Conservation (phyloP, 2,113 vertebrate species). For the Danionella cerebrum region DNA sequence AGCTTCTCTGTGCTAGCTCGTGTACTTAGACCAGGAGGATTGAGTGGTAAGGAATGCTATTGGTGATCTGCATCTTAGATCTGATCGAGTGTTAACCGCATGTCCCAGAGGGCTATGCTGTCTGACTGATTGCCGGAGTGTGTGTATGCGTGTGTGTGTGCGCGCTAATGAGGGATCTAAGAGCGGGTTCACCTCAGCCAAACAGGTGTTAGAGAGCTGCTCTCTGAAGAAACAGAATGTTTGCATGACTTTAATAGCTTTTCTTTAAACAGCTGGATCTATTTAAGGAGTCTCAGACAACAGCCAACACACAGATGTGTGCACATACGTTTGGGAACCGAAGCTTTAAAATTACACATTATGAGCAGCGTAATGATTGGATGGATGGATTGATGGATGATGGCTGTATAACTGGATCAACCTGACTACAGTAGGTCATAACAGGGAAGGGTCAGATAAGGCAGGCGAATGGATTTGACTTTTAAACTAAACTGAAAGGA, state of each 20-base stretch:
- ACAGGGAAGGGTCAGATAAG: neutral
- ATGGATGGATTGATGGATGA: neutral
- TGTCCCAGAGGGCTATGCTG: slow-evolving; percentile 6
- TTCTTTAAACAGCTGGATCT: slow-evolving; percentile 40
- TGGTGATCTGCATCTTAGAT: slow-evolving; percentile 23
- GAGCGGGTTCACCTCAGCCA: slow-evolving; percentile 30
- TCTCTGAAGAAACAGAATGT: slow-evolving; percentile 22
- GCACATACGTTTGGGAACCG: slow-evolving; percentile 28
- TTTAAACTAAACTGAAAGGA: neutral
- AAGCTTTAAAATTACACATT: slow-evolving; percentile 14
- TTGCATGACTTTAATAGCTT: slow-evolving; percentile 34
- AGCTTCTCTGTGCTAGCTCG: slow-evolving; percentile 4
- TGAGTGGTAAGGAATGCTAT: slow-evolving; percentile 15
- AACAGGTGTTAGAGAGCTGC: slow-evolving; percentile 29
- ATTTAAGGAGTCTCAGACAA: slow-evolving; percentile 32
- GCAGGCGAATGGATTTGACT: neutral
- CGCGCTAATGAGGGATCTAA: slow-evolving; percentile 35
- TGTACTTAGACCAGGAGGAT: slow-evolving; percentile 7
- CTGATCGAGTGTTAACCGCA: slow-evolving; percentile 10
- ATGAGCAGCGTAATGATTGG: neutral
- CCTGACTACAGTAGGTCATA: neutral
- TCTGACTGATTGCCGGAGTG: slow-evolving; percentile 18
- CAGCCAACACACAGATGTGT: slow-evolving; percentile 39
- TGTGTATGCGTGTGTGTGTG: slow-evolving; percentile 7
- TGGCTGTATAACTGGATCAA: neutral